A percentile compares a stretch with the other conserved stretches of the same genome.
phyloP scores from a whole-genome alignment of 2,113 vertebrate genomes.

The Silurus glanis region DNA sequence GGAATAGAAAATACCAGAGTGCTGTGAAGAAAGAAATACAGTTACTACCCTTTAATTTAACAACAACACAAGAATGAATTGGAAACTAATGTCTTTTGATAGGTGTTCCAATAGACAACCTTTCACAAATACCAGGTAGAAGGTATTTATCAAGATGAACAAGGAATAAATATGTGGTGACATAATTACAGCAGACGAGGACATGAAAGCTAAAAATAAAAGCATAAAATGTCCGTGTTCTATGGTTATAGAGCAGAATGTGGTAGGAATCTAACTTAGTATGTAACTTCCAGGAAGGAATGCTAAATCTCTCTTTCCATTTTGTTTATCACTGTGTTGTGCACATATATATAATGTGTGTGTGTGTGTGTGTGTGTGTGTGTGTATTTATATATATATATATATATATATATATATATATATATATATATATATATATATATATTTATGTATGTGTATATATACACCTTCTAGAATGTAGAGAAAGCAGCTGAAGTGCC shows the following conservation, averaged over 20 bases:
- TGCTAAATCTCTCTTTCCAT: background rate
- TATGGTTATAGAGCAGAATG: background rate
- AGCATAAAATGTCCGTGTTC: background rate
- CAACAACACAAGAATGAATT: slow-evolving; percentile 49
- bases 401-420: too few relatives aligned
- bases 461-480: background rate
- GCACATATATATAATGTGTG: too few relatives aligned
- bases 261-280: background rate
- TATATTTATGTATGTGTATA: too few relatives aligned
- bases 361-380: too few relatives aligned
- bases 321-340: background rate
- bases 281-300: background rate
- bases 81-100: slow-evolving; percentile 52
- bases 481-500: background rate
- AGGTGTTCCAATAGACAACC: slow-evolving; percentile 43
- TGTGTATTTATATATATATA: too few relatives aligned
- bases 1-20: slow-evolving; percentile 49
- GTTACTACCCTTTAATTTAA: slow-evolving; percentile 51
- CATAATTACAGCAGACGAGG: slow-evolving; percentile 35
- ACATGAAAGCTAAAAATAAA: background rate
- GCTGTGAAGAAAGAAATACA: slow-evolving; percentile 43
- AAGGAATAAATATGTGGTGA: slow-evolving; percentile 23
- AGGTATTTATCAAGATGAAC: slow-evolving; percentile 39
- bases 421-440: too few relatives aligned
- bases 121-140: background rate